Percentiles rank a stretch among this genome's conserved stretches.
Conservation (phyloP, 2,888 invertebrate genomes). For the Tenodera sinensis region DNA sequence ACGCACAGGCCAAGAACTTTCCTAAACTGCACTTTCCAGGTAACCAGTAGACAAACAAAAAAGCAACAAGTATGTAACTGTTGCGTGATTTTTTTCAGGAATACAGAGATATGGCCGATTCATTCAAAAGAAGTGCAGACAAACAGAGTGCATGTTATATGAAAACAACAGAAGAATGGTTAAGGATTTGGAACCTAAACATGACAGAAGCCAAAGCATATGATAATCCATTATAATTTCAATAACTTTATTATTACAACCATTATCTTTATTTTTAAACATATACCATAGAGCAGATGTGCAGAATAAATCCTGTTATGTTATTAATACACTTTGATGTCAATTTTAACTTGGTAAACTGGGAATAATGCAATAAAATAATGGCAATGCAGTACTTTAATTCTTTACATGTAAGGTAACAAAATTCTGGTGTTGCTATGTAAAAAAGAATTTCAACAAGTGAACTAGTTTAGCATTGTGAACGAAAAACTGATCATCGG, state of each 20-base stretch:
- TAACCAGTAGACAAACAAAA: too few species aligned
- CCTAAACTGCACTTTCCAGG: too few species aligned
- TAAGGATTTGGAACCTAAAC: background rate
- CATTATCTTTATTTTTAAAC: background rate
- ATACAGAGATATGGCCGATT: background rate
- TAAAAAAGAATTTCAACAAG: background rate
- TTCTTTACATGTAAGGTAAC: background rate
- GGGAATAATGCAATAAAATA: background rate
- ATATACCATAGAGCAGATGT: too few species aligned
- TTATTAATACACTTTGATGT: background rate
- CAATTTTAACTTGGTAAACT: background rate
- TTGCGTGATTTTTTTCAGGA: background rate
- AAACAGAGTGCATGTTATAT: background rate
- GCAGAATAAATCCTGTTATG: too few species aligned
- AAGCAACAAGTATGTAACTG: too few species aligned
- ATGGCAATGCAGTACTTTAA: background rate
- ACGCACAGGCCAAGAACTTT: too few species aligned
- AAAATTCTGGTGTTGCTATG: background rate
- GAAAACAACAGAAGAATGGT: background rate
- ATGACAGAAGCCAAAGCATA: background rate
- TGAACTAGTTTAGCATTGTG: background rate
- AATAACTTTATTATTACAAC: background rate
- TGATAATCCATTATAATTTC: background rate
- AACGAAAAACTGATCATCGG: constrained; percentile 41
- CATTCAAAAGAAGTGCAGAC: background rate